These are phyloP conservation scores for Trinorchestia longiramus DNA, from an alignment of 1,140 invertebrate genomes.

Conservation along the genomic window DNA sequence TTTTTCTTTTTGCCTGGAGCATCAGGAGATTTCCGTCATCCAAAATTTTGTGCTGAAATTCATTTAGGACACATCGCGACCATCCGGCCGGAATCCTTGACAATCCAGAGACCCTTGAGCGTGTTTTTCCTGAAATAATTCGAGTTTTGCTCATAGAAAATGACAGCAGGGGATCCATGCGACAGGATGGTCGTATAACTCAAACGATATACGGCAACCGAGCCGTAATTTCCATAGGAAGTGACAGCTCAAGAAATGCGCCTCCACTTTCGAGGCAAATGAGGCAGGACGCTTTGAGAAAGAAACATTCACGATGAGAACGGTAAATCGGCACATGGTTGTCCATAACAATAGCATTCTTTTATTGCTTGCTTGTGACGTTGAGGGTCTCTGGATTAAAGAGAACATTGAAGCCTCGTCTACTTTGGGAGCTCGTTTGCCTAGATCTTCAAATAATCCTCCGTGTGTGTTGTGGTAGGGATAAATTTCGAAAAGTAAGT, in stretches of 20 bases:
- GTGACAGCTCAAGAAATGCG: constrained; percentile 49
- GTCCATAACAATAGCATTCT: neutral
- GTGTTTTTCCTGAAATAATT: constrained; percentile 45
- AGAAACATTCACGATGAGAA: constrained; percentile 29
- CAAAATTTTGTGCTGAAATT: constrained; percentile 36
- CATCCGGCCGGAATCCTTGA: constrained; percentile 49
- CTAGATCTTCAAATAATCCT: neutral
- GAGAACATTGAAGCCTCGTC: neutral
- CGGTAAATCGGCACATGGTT: neutral
- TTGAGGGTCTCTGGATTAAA: neutral
- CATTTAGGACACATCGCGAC: constrained; percentile 30
- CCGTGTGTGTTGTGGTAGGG: neutral
- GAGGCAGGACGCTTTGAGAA: constrained; percentile 36
- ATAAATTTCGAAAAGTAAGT: neutral
- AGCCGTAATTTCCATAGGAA: constrained; percentile 48
- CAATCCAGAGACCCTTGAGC: constrained; percentile 51
- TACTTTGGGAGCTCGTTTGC: neutral
- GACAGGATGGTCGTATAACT: constrained; percentile 38
- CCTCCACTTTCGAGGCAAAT: constrained; percentile 29
- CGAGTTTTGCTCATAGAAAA: constrained; percentile 49
- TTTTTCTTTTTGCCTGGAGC: neutral
- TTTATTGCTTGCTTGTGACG: constrained; percentile 8
- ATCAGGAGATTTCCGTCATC: constrained; percentile 3
- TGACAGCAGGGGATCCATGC: constrained; percentile 43
- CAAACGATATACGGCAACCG: constrained; percentile 30